Base-by-base conservation (phyloP, 2,888 invertebrate genomes). In the Polydrusus pterygomalis region DNA sequence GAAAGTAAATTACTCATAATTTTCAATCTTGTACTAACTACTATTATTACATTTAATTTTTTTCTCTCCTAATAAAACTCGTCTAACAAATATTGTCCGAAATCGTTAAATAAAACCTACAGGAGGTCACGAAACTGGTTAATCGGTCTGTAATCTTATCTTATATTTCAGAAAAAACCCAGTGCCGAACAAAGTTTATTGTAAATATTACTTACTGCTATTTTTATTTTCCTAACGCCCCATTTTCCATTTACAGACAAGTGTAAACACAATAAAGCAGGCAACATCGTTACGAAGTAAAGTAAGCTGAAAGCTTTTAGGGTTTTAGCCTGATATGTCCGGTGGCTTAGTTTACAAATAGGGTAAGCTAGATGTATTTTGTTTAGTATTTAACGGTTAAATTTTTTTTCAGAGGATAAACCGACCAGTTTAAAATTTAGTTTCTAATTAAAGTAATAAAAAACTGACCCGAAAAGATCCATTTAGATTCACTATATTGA, bases 351-450 rank as follows among this genome's bases (percentile, higher is more conserved):
- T 63, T 63, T 75, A 75, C 75, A 75, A 75, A 75, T 75, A 75
- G 68, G 75, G 68, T 75, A 75, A 71, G 75, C 75, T 68, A 75
- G 75, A 71, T 75, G 75, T 75, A 75, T 75, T 34, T 71, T 75
- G 67, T 68, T 47, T 17, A 13, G 49, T 38, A 51, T 68, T 68
- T 43, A 64, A 51, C 40, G 45, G 51, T 45, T 62, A 43, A 67
- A 30, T 75, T 75, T 75, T 68, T 45, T 63, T 45, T 47, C 13
- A 25, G 5, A 25, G 25, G 25, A 25, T 25, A 25, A 25, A 1
- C 25, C 25, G 25, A 25, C 5, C 25, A 25, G 1, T 25, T 25
- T 1, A 5, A 25, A 25, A 25, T 1, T 25, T 25, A 25, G 25
- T 25, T 25, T 25, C 13, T 13, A 45, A 45, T 13, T 45, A n/a